Evolutionary conservation across 2,888 invertebrate genomes (phyloP), one percentile per base, ranked within the genome.

Genomic region (Drosophila antonietae): DNA sequence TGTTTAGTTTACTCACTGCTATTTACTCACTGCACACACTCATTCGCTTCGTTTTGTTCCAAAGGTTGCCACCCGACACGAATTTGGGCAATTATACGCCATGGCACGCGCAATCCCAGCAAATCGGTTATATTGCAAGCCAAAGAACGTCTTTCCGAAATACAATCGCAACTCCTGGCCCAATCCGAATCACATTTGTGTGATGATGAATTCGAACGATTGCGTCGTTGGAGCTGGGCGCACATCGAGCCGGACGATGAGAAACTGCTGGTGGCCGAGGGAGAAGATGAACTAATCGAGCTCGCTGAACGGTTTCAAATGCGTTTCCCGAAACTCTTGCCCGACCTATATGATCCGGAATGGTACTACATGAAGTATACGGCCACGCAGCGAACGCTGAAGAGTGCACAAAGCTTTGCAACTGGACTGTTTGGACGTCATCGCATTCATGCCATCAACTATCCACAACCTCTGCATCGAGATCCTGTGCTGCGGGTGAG

Each of bases 41-140:
- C 33, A 56, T 69, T 70, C 44, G 53, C 46, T 47, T 14, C 44
- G 43, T 28, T 49, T 33, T 37, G 20, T 46, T 58, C 28, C 10
- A 28, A 82, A 96, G 96, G 94, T 81, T 96, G 96, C 84, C 93
- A 92, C 75, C 94, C 95, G 52, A 92, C 93, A 46, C 96, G 96
- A 91, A 94, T 96, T 70, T 97, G 97, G 97, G 94, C 96, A 92
- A 85, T 96, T 23, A 92, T 96, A 44, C 94, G 97, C 7, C 97
- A 97, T 93, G 97, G 97, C 5, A 96, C 96, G n/a, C 94, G 97
- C 75, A 94, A 95, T 91, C 96, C 97, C 0, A 94, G 95, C 78
- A 91, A 92, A 59, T 93, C 94, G 70, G 93, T 95, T 47, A 95
- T 96, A 63, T 73, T 91, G 10, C 91, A 90, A 35, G 95, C 95